Conservation (phyloP, 23 tunicate species). For the Ciona savignyi region DNA sequence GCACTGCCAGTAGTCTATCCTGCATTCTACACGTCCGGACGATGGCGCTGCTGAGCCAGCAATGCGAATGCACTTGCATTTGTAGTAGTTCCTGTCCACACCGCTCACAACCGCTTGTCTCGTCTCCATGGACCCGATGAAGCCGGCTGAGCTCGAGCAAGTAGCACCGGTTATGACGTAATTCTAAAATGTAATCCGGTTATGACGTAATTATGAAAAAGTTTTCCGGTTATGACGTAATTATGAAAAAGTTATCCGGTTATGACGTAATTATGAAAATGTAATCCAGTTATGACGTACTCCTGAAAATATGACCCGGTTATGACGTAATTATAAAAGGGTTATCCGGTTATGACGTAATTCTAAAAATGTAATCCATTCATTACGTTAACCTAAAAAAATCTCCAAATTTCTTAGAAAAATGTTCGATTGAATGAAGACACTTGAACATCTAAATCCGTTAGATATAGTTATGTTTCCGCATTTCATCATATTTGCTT, state of each 20-base stretch:
- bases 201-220: too few species aligned
- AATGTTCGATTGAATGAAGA: too few species aligned
- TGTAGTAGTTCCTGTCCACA: background rate
- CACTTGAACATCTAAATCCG: too few species aligned
- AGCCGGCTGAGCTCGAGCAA: slow-evolving; percentile 58
- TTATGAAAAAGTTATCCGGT: slow-evolving; percentile 15
- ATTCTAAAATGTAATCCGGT: slow-evolving; percentile 20
- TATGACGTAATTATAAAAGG: too few species aligned
- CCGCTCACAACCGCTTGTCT: background rate
- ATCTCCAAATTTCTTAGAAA: too few species aligned
- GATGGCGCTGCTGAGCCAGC: slow-evolving; percentile 4
- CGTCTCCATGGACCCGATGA: slow-evolving; percentile 36
- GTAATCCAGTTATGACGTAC: slow-evolving; percentile 68
- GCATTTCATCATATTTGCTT: too few species aligned
- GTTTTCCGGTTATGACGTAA: slow-evolving; percentile 68
- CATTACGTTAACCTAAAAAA: too few species aligned
- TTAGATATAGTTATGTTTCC: too few species aligned
- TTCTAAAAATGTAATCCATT: slow-evolving; percentile 21
- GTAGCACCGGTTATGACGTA: slow-evolving; percentile 68
- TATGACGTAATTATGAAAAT: too few species aligned
- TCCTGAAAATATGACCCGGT: slow-evolving; percentile 22
- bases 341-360: slow-evolving; percentile 68
- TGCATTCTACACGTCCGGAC: slow-evolving; percentile 65
- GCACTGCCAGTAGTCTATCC: slow-evolving; percentile 91
- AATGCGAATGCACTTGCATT: slow-evolving; percentile 31